Base-by-base conservation (phyloP, 2,113 vertebrate species). In the Nannobrachium achirus region DNA sequence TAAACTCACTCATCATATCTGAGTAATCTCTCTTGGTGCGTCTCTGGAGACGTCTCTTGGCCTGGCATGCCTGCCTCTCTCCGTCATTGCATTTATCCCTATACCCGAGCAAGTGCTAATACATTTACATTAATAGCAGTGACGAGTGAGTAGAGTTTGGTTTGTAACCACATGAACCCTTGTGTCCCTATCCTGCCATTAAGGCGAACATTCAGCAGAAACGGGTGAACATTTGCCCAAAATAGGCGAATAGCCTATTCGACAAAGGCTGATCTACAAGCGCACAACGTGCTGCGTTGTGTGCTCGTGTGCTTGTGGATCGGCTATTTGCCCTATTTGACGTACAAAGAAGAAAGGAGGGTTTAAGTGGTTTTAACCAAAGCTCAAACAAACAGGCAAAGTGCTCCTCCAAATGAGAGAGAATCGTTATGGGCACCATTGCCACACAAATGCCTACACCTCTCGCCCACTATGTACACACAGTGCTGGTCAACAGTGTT, bases 401-500 rank as follows among this genome's bases (percentile, higher is more conserved):
- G 19, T 40, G 33, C 42, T 15, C 38, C 46, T n/a, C 48, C 11
- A 8, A n/a, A 14, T 68, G 64, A 84, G 73, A 59, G 25, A 33
- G 1, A 33, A 33, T 33, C 25, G 3, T 1, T 33, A 33, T 33
- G 79, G 68, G 70, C 15, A 52, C 41, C 11, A 44, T 33, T 69
- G 56, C 64, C 39, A 50, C 56, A 25, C 42, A 56, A 69, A 56
- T 45, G 53, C 42, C 51, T 49, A 64, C 58, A 58, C 61, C 52
- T 20, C 55, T 56, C 66, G 63, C 73, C 73, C 55, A 45, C 76
- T 69, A 64, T 82, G 25, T 33, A 33, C 83, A 79, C 90, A 92
- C 90, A 90, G 90, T 90, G 89, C 87, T 80, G 88, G 89, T 92
- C 89, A 86, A 92, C 89, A 92, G 91, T 92, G 88, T 88, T 82